Evolutionary conservation across 1,140 invertebrate genomes (phyloP).

Genomic region (Drosophila triauraria): DNA sequence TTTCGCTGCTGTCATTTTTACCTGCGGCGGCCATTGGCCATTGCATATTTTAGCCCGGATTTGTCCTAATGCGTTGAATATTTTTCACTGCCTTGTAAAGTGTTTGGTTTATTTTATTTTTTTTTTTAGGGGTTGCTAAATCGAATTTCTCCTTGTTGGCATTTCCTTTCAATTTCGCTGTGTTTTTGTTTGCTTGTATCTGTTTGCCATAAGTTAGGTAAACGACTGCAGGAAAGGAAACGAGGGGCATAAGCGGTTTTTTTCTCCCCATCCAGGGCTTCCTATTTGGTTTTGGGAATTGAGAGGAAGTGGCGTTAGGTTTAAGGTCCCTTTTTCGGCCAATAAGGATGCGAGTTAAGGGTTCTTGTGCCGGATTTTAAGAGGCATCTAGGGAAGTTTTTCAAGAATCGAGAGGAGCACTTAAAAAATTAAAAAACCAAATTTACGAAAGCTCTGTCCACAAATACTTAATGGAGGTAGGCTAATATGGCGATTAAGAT

Average conservation of each 20-base stretch:
- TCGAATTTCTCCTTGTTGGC: slow-evolving; percentile 60
- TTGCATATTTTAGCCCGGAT: slow-evolving; percentile 79
- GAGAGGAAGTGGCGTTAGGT: slow-evolving; percentile 22
- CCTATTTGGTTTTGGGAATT: slow-evolving; percentile 20
- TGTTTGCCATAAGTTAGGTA: slow-evolving; percentile 56
- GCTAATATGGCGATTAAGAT: background rate
- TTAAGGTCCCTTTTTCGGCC: slow-evolving; percentile 12
- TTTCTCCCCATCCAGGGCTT: background rate
- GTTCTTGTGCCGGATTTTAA: slow-evolving; percentile 4
- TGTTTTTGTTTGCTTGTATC: slow-evolving; percentile 60
- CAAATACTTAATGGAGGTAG: background rate
- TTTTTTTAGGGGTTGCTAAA: slow-evolving; percentile 49
- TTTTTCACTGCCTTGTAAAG: slow-evolving; percentile 61
- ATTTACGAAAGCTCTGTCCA: background rate
- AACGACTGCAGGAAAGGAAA: slow-evolving; percentile 48
- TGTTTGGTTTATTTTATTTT: slow-evolving; percentile 57
- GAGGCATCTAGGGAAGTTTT: slow-evolving; percentile 1
- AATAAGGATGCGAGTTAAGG: slow-evolving; percentile 8
- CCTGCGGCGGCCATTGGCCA: slow-evolving; percentile 69
- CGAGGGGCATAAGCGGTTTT: slow-evolving; percentile 42
- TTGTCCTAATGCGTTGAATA: slow-evolving; percentile 82
- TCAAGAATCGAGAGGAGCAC: slow-evolving; percentile 13
- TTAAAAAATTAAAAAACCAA: slow-evolving; percentile 26
- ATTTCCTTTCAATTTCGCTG: slow-evolving; percentile 36
- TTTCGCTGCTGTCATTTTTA: slow-evolving; percentile 43